Evolutionary conservation across 2,113 vertebrate genomes (phyloP).

Genomic region (Hemichromis elongatus): DNA sequence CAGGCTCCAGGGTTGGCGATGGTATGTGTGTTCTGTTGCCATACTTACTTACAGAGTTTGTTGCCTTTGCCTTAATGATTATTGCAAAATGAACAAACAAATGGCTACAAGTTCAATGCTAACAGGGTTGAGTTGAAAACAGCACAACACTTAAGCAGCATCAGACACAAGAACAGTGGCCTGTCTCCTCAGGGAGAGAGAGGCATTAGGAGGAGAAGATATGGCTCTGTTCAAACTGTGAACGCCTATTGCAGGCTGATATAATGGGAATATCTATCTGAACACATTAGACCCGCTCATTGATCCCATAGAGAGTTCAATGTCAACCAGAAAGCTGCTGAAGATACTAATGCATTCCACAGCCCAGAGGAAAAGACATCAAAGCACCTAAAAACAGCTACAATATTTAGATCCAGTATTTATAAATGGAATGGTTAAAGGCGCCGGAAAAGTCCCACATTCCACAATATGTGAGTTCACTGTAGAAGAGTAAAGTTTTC

Average conservation of each 20-base stretch:
- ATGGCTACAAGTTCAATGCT: constrained; percentile 57
- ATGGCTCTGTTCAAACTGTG: neutral
- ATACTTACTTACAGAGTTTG: neutral
- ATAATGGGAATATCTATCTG: constrained; percentile 52
- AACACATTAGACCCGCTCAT: constrained; percentile 46
- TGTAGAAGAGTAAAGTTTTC: neutral
- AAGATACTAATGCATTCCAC: constrained; percentile 8
- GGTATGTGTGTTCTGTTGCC: neutral
- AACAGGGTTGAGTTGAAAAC: constrained; percentile 61
- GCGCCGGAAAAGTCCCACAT: neutral
- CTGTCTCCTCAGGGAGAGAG: constrained; percentile 24
- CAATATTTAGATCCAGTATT: neutral
- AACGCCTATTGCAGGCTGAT: constrained; percentile 16
- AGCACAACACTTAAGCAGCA: constrained; percentile 56
- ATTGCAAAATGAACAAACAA: constrained; percentile 48
- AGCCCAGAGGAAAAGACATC: neutral
- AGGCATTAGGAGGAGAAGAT: constrained; percentile 49
- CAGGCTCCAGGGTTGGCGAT: neutral
- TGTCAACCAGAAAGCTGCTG: constrained; percentile 23
- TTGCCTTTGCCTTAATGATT: constrained; percentile 9
- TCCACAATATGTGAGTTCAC: neutral
- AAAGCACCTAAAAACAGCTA: constrained; percentile 22
- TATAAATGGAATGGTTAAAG: neutral
- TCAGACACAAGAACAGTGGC: constrained; percentile 26
- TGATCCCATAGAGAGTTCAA: constrained; percentile 35